Evolutionary conservation across 2,113 vertebrate species (phyloP).

Genomic region (Pituophis catenifer): DNA sequence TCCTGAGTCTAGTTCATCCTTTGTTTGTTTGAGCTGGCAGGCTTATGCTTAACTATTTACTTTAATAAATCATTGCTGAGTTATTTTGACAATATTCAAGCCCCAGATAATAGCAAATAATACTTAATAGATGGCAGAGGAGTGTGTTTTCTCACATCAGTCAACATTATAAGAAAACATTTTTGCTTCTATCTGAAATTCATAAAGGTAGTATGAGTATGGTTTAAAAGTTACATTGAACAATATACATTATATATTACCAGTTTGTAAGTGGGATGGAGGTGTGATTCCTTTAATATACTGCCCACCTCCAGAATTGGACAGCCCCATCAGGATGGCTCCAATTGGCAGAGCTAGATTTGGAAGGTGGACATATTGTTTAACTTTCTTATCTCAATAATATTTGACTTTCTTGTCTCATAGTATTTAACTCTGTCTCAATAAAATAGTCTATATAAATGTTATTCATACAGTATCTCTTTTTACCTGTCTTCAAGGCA

Average conservation of each 20-base stretch:
- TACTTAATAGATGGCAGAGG: constrained; percentile 6
- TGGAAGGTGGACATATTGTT: not conserved
- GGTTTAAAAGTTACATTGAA: not conserved
- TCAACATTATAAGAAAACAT: constrained; percentile 15
- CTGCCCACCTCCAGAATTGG: not conserved
- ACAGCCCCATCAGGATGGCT: not conserved
- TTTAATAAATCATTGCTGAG: constrained; percentile 54
- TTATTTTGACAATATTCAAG: constrained; percentile 52
- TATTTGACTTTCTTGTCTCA: not conserved
- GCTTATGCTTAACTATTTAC: constrained; percentile 46
- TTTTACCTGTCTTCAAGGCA: not conserved
- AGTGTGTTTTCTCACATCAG: constrained; percentile 17
- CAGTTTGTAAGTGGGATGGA: not conserved
- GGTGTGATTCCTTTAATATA: not conserved
- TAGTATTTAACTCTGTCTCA: not conserved
- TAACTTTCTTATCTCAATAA: not conserved
- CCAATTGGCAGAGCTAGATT: not conserved
- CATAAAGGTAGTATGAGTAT: not conserved
- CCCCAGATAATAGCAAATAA: constrained; percentile 51
- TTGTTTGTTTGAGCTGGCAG: constrained; percentile 48
- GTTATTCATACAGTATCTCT: not conserved
- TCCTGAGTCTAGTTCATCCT: constrained; percentile 39
- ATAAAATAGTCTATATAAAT: not conserved
- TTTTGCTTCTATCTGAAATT: not conserved
- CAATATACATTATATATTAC: not conserved